Percentiles rank a stretch among this genome's conserved stretches.
phyloP scores from a whole-genome alignment of 2,113 vertebrate species.

The Muscicapa adusta region DNA sequence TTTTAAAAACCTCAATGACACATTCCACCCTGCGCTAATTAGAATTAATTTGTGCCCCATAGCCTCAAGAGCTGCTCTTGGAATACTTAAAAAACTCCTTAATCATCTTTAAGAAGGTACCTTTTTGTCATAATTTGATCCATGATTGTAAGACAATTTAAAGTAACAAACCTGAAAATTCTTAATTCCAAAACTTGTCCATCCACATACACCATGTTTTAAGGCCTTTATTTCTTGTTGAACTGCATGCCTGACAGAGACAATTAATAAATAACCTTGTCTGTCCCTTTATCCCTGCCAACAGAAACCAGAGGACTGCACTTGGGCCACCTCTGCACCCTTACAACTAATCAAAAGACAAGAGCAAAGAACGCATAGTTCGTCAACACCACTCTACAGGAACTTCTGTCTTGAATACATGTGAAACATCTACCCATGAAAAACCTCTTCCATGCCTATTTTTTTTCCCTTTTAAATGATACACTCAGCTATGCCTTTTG shows the following conservation, averaged over 20 bases:
- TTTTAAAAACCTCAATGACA: slow-evolving; percentile 28
- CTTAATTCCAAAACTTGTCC: background rate
- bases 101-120: background rate
- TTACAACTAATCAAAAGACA: background rate
- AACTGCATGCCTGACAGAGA: background rate
- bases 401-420: background rate
- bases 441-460: fast-evolving
- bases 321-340: background rate
- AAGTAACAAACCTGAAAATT: background rate
- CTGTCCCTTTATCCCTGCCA: background rate
- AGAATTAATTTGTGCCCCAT: background rate
- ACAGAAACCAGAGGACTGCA: background rate
- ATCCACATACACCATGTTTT: background rate
- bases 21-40: slow-evolving; percentile 1
- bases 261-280: background rate
- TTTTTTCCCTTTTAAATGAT: background rate
- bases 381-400: background rate
- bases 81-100: background rate
- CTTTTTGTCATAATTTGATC: background rate
- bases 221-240: background rate
- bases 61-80: background rate
- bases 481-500: background rate
- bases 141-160: background rate
- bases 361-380: background rate
- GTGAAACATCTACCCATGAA: background rate